Base-by-base conservation (phyloP, 64 coral and sea anemone species). In the Porites australiensis region DNA sequence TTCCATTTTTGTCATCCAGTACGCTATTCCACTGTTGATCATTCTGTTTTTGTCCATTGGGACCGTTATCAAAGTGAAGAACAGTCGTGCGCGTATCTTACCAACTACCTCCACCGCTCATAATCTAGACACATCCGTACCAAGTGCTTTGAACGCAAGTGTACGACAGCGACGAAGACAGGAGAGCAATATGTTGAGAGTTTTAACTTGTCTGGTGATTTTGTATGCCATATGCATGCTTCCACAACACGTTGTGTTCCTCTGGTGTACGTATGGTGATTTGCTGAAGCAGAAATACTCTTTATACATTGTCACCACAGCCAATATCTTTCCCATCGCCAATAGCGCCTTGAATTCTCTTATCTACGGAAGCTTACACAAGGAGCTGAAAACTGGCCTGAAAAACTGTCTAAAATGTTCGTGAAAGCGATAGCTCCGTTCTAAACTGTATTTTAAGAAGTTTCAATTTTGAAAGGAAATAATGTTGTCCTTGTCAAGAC, bases 271-370 rank as follows among this genome's bases (percentile, higher is more conserved):
- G 2, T 96, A 93, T 54, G 95, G 95, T 10, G 77, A 93, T 13
- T 80, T 96, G 3, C 77, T 88, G 60, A 44, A 85, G 47, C 80
- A 86, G 13, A 90, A 64, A 58, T 93, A 89, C 79, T 88, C 88
- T n/a, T 76, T 92, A 77, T 96, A 92, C 66, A 93, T 96, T 44
- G 92, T 92, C 77, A 67, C 90, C 27, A 81, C 93, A 50, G 60
- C 95, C 15, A 96, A 96, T 23, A 83, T 96, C 8, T 96, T 96
- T 58, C 87, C 95, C 1, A 96, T 96, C 64, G 95, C 91, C 13
- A 96, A 93, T 54, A 92, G 95, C 20, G 95, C 95, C 1, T 68
- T 96, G n/a, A 96, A 96, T 43, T 78, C 95, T 4, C 83, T 96
- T 53, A 72, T 88, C 59, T 96, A 96, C n/a, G 95, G 91, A 2